Percentiles rank a stretch among this genome's conserved stretches.
These are phyloP conservation scores for Lagodon rhomboides DNA, from an alignment of 2,797 vertebrate genomes.

Conservation along the genomic window DNA sequence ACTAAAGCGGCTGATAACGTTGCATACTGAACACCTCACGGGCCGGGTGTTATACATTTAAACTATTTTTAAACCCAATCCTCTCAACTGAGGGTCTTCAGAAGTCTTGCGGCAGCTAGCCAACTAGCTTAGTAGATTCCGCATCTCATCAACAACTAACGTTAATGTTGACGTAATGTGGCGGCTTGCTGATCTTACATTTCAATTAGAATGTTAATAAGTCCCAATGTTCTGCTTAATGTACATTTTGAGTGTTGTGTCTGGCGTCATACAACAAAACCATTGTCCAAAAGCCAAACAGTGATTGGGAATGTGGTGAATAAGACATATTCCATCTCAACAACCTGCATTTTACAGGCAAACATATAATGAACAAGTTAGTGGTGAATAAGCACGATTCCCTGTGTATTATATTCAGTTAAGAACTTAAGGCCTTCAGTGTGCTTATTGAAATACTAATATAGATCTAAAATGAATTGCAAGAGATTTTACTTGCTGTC, in stretches of 20 bases:
- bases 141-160: not conserved
- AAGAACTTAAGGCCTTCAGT: no score
- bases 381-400: not conserved
- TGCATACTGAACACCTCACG: not conserved
- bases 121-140: not conserved
- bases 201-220: not conserved
- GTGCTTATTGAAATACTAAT: not conserved
- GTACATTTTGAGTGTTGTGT: not conserved
- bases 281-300: not conserved
- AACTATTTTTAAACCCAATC: not conserved
- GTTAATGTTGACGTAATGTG: not conserved
- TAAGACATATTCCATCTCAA: not conserved
- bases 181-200: not conserved
- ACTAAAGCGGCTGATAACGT: not conserved
- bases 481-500: not conserved
- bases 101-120: no score
- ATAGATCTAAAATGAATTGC: not conserved
- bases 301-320: no score
- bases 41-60: fast-evolving
- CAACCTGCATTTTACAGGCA: not conserved
- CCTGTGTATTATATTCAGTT: not conserved
- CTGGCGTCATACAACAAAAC: not conserved
- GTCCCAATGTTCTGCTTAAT: not conserved
- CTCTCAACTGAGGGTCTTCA: fast-evolving
- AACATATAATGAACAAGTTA: not conserved